Base-by-base conservation (phyloP, 2,113 vertebrate genomes). In the Halichoeres trimaculatus region DNA sequence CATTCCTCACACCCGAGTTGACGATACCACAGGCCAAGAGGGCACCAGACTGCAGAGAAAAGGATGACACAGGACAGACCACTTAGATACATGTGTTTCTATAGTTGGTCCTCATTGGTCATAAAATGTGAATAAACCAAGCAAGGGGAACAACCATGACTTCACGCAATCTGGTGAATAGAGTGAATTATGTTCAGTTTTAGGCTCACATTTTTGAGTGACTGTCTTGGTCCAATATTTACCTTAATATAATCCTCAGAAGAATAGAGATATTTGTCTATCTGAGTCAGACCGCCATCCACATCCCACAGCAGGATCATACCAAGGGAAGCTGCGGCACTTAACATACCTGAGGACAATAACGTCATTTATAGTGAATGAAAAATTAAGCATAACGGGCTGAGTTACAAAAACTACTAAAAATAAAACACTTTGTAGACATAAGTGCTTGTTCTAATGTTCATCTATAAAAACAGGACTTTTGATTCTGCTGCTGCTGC, bases 231-330 rank as follows among this genome's bases (percentile, higher is more conserved):
- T 9, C 8, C 2, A 10, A 30, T 8, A 24, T 55, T 53, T 80
- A 99, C 98, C 96, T 99, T 99, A 78, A 99, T 99, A 84, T 99
- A 99, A 89, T 99, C 98, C 76, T 99, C 98, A 0, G 98, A 98
- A 0, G 98, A 99, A 80, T 99, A 99, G 12, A 99, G 93, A 77
- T 99, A 99, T 84, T 99, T 99, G 92, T 99, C 98, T 0, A 99
- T 99, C 91, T 99, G 98, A 0, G 98, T 99, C 56, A 99, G 95
- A 19, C 98, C 98, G 2, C 98, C 98, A 0, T 99, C 98, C 70
- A 99, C 98, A 0, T 99, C 98, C 98, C 98, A 99, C 41, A 99
- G 88, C 59, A 99, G 93, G 72, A 99, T 98, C 81, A 98, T 98
- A 45, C 98, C 98, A 83, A 99, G 92, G 0, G 98, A 99, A 0